Evolutionary conservation across 2,888 invertebrate species (phyloP), one percentile per base, ranked within the genome.

Genomic region (Tenthredo scrophulariae): DNA sequence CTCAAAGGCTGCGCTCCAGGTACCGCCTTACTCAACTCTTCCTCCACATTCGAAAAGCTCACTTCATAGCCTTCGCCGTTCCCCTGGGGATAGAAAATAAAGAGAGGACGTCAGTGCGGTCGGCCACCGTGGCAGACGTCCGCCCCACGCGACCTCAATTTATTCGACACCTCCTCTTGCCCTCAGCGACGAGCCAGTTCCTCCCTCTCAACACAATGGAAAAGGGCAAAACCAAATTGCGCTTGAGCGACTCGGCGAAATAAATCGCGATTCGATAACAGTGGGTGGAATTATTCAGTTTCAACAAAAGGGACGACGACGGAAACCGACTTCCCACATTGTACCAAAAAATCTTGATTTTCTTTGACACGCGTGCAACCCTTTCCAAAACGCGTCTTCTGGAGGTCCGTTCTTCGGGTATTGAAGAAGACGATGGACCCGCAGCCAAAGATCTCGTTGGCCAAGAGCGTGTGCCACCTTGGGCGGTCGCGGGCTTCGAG

Each of bases 121-220:
- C 91, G 83, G 67, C 67, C 89, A 84, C 84, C 90, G 89, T 84
- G 84, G 87, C 89, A 88, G 90, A 93, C 91, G 92, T 92, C 92
- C 92, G 91, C 92, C 91, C 92, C 91, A 91, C 91, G 91, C 91
- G 92, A 92, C 92, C 91, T 92, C 91, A 91, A 93, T 92, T 93
- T 92, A 93, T 92, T 92, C 93, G 92, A 93, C 93, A 92, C 93
- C 93, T 93, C 92, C 92, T 92, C 91, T 92, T 84, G 92, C 92
- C 92, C 89, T 89, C 88, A 92, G 92, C 92, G 88, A 43, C 46
- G 67, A 70, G 33, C 62, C 22, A 62, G 62, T 62, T 80, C 62
- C 43, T 65, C 80, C 80, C 62, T 62, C 62, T 18, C n/a, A 80
- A 33, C 50, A 83, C 83, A 83, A 83, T 83, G 83, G 83, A 50